Conservation (phyloP, 2,113 vertebrate genomes). For the Rhinolophus ferrumequinum region DNA sequence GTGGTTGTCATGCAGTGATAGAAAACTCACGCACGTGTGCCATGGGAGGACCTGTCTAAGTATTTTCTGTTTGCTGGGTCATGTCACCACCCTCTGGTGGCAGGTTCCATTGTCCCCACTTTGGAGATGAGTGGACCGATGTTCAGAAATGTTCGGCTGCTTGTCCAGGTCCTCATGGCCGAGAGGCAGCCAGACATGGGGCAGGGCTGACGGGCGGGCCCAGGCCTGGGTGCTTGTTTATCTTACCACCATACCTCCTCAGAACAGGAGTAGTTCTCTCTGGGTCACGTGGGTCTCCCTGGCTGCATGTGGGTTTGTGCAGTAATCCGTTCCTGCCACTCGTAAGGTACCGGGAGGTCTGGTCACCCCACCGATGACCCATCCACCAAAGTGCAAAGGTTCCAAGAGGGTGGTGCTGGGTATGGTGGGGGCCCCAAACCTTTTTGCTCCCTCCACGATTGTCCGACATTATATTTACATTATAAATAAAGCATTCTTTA, state of each 20-base stretch:
- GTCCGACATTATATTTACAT: not conserved
- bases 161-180: not conserved
- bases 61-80: not conserved
- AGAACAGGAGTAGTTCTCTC: too few relatives aligned
- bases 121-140: not conserved
- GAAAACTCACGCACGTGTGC: not conserved
- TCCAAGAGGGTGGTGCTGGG: not conserved
- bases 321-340: not conserved
- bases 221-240: too few relatives aligned
- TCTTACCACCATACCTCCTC: not conserved
- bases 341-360: not conserved
- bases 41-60: not conserved
- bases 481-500: not conserved
- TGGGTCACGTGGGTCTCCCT: not conserved
- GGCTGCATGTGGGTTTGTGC: not conserved
- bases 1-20: not conserved
- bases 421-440: fast-evolving
- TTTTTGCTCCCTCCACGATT: fast-evolving
- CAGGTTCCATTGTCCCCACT: not conserved
- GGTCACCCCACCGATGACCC: fast-evolving
- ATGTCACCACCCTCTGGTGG: not conserved
- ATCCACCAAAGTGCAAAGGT: not conserved
- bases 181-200: fast-evolving
- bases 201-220: not conserved
- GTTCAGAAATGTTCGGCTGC: not conserved